Evolutionary conservation across 2,113 vertebrate genomes (phyloP), one percentile per base, ranked within the genome.

Genomic region (Neolamprologus hecqui): DNA sequence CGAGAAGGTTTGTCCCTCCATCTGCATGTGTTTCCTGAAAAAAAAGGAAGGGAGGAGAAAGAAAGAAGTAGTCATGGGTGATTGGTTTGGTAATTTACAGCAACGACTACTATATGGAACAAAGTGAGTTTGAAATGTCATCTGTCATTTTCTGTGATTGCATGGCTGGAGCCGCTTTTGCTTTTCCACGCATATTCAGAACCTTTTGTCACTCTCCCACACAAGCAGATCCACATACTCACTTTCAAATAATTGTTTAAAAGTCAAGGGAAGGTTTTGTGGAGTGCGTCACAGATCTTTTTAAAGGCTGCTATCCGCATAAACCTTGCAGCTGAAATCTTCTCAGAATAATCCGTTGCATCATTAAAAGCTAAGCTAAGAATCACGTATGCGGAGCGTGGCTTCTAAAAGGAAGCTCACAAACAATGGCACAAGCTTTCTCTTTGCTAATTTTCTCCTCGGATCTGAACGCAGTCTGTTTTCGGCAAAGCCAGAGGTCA

Each of bases 41-140:
- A 70, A 65, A 55, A 33, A 45, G 33, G 86, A 63, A 60, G 51
- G 31, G 19, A 81, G 33, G 75, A 73, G 65, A 26, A 88, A 73
- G 54, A 31, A 88, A 81, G 28, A 85, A 31, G 82, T 40, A 83
- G 83, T 84, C 80, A 83, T 6, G 87, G 86, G 84, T 90, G 85
- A 94, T 89, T 91, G 89, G 85, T 90, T 89, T 77, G 77, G 89
- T 91, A 87, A 92, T 93, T 94, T 90, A 87, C 84, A 84, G 86
- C 7, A 12, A 86, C 81, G 77, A 87, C 79, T 60, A 70, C 85
- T 85, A 35, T 65, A 63, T 82, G 87, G 87, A 90, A 89, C 85
- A 91, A 91, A 93, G 90, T 86, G 81, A 91, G 87, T 88, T 84
- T 6, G 57, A 93, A 94, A 94, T 93, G 90, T 92, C 92, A 93